Evolutionary conservation across 2,797 vertebrate genomes (phyloP), one percentile per base, ranked within the genome.

Genomic region (Pipistrellus kuhlii): DNA sequence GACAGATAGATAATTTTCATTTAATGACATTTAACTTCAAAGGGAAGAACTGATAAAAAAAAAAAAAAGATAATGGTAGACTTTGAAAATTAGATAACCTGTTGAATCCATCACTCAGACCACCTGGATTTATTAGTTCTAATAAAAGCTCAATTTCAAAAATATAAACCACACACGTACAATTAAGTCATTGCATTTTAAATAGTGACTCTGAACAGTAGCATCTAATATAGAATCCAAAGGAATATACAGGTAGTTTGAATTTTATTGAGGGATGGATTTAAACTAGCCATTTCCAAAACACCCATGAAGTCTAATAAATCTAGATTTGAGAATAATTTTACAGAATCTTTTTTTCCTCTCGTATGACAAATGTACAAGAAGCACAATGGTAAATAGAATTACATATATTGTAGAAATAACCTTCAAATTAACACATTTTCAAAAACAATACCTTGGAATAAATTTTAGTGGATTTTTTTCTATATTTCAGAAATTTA

Each of bases 401-500:
- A 80, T 46, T 81, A 87, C n/a, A 66, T 32, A 32, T 69, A 35
- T 41, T 46, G 7, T n/a, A 89, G 48, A 83, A 84, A 86, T 35
- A 81, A 73, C 55, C 8, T 18, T 23, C 84, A 85, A 90, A 35
- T 44, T 18, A 20, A 80, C 41, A 46, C 18, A 48, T 44, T 88
- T 75, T 6, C 30, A 25, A 77, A 86, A 88, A 77, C 48, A 88
- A 76, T 86, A 55, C 0, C 48, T 35, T 86, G 1, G 27, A 81
- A 88, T 8, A 86, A 8, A 38, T 84, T 95, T 71, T 41, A 66
- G 20, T 64, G 85, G 20, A 76, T 80, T 41, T 51, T 12, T n/a
- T 83, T 82, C 46, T 82, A 25, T 80, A 78, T 88, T 94, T 93
- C 73, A 72, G 11, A 90, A 78, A 81, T 73, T 59, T 85, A 66